Evolutionary conservation across 2,797 vertebrate species (phyloP).

Genomic region (Cynopterus sphinx): DNA sequence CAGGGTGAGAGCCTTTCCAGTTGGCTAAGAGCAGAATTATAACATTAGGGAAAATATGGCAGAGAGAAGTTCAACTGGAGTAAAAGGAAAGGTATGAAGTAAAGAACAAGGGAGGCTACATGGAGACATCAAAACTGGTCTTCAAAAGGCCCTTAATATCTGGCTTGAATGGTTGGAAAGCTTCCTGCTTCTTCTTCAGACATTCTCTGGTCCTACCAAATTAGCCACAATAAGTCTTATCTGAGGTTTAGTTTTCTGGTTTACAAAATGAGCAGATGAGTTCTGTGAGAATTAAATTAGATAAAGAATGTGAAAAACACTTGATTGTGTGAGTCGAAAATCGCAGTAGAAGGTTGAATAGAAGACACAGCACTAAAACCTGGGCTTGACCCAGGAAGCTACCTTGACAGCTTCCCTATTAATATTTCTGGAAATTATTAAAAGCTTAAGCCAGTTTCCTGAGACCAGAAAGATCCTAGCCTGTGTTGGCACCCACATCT

Average conservation of each 20-base stretch:
- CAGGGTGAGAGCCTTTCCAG: background rate
- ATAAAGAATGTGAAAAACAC: constrained; percentile 1
- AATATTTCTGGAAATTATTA: constrained; percentile 2
- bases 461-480: background rate
- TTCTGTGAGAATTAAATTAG: constrained; percentile 9
- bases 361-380: background rate
- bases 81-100: background rate
- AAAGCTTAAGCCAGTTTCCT: constrained; percentile 5
- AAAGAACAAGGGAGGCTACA: background rate
- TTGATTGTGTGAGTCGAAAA: background rate
- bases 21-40: background rate
- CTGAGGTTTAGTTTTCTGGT: constrained; percentile 2
- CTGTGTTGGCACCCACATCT: background rate
- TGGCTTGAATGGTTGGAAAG: background rate
- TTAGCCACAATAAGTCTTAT: background rate
- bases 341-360: background rate
- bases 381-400: background rate
- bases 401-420: background rate
- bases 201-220: background rate
- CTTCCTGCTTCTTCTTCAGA: background rate
- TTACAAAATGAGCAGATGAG: background rate
- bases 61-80: background rate
- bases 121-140: background rate
- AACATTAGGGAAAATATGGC: background rate
- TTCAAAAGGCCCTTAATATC: background rate